These are phyloP conservation scores for Crossaster papposus DNA, from an alignment of 53 echinoderm and acorn worm genomes.

Conservation along the genomic window DNA sequence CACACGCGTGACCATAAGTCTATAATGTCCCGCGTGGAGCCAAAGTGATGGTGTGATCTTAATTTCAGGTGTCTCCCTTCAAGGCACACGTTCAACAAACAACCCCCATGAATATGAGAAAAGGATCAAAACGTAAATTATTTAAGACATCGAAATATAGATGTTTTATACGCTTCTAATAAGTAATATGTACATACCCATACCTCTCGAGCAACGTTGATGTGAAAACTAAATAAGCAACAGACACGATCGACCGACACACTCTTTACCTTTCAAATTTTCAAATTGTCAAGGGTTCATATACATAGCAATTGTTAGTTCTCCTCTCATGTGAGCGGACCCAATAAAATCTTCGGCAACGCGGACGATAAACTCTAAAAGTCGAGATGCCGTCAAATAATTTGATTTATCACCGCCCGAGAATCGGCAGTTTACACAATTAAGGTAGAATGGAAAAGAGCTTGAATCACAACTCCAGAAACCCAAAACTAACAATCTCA, in stretches of 20 bases:
- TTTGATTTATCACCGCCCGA: slow-evolving; percentile 19
- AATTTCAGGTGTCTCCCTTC: too few relatives aligned
- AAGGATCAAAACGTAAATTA: too few relatives aligned
- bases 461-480: neutral
- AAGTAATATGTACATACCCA: too few relatives aligned
- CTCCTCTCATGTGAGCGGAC: neutral
- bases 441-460: neutral
- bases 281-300: neutral
- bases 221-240: neutral
- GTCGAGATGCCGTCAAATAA: neutral
- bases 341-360: slow-evolving; percentile 2
- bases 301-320: slow-evolving; percentile 4
- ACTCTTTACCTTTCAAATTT: neutral
- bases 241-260: neutral
- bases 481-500: slow-evolving; percentile 18
- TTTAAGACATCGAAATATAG: too few relatives aligned
- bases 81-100: too few relatives aligned
- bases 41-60: too few relatives aligned
- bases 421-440: slow-evolving; percentile 11
- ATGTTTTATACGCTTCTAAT: too few relatives aligned
- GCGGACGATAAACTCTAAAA: neutral
- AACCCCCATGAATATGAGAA: too few relatives aligned
- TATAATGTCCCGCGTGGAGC: too few relatives aligned
- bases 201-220: neutral
- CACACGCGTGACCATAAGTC: too few relatives aligned